Evolutionary conservation across 2,113 vertebrate genomes (phyloP), one percentile per base, ranked within the genome.

Genomic region (Amphiprion percula): DNA sequence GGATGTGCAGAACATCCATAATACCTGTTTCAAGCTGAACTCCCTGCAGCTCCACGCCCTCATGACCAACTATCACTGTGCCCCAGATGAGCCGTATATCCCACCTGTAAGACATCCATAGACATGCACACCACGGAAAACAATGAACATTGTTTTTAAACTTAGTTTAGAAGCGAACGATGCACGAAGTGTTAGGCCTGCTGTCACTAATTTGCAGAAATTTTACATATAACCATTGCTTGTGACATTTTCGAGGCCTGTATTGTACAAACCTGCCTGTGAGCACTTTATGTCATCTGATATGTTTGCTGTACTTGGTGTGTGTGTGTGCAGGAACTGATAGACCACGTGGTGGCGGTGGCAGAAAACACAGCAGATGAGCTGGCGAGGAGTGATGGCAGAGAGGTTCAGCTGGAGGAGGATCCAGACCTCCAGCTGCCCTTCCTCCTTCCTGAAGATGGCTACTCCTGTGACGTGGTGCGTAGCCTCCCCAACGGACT

Each of bases 11-110:
- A 96, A 94, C 86, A 97, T 99, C 88, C 97, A 96, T 84, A 99
- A 97, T 90, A 98, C 98, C 80, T 99, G 98, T 93, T 99, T 99
- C 89, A 99, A 99, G 88, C 92, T 99, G 81, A 99, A 99, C 90
- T 99, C 98, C 2, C 90, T 99, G 84, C 98, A 99, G 78, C 96
- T 99, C 0, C 96, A 98, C 33, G 98, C 97, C 58, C 92, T 99
- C 73, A 85, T 99, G 90, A 96, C 96, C 83, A 99, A 98, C 91
- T 99, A 99, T 78, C 97, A 99, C 92, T 99, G 98, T 86, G 98
- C 98, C 26, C 97, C 97, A 0, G 98, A 98, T 23, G 98, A 99
- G 93, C 98, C 98, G 4, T 97, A 96, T 81, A 97, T 99, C 74
- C 98, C 98, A 4, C 94, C 96, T 54, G 98, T 99, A 89, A 95